A percentile compares a stretch with the other conserved stretches of the same genome.
Evolutionary conservation across 2,888 invertebrate species (phyloP).

Genomic region (Tiliacea aurago): DNA sequence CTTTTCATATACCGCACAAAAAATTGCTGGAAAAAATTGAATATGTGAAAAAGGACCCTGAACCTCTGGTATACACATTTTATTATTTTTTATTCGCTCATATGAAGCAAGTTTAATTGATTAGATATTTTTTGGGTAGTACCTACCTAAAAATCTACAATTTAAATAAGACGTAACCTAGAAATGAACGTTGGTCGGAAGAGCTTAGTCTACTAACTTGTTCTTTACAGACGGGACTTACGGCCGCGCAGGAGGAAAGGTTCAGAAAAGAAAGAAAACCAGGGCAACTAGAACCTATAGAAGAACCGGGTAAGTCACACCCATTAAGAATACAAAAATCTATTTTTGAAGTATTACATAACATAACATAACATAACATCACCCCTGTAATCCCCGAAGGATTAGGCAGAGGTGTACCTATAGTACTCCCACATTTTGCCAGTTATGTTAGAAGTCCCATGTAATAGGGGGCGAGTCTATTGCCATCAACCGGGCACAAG

Average conservation of each 20-base stretch:
- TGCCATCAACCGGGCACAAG: no score
- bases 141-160: neutral
- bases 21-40: constrained; percentile 92
- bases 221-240: constrained; percentile 87
- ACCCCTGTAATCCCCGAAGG: no score
- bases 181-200: neutral
- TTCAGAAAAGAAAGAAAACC: constrained; percentile 78
- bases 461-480: no score
- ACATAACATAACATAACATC: no score
- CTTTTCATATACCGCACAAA: constrained; percentile 91
- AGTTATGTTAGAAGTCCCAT: no score
- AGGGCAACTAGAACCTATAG: constrained; percentile 77
- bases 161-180: neutral
- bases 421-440: no score
- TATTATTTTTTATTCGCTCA: constrained; percentile 1
- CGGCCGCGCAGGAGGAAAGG: constrained; percentile 85
- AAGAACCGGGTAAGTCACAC: constrained; percentile 64
- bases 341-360: neutral
- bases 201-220: neutral
- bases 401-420: no score
- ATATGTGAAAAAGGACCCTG: constrained; percentile 88
- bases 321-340: neutral
- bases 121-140: neutral
- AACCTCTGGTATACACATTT: constrained; percentile 89
- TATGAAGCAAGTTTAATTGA: neutral